phyloP scores from a whole-genome alignment of 1,140 invertebrate species.

The Conus betulinus region DNA sequence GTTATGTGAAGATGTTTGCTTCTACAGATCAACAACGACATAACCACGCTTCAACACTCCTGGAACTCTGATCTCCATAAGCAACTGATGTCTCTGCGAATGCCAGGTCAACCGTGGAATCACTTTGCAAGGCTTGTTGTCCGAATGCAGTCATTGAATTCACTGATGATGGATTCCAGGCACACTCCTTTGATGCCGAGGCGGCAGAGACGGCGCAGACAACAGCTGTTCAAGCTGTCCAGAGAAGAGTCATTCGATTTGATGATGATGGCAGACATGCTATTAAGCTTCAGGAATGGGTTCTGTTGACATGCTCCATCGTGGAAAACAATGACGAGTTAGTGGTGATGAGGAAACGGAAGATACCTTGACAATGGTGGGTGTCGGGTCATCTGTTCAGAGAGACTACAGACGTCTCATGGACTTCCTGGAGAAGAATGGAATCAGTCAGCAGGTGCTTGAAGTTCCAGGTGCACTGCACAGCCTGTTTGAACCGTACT shows the following conservation, averaged over 20 bases:
- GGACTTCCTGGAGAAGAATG: slow-evolving; percentile 22
- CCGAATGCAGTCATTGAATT: neutral
- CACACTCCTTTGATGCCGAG: neutral
- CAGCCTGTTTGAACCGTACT: neutral
- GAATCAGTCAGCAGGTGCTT: neutral
- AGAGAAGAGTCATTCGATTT: neutral
- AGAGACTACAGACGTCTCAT: neutral
- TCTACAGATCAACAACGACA: neutral
- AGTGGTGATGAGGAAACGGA: neutral
- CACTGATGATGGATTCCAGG: neutral
- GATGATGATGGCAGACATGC: neutral
- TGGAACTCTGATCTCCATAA: neutral
- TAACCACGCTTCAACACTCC: neutral
- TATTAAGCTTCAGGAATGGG: neutral
- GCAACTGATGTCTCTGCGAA: neutral
- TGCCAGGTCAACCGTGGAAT: neutral
- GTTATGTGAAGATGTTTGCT: neutral
- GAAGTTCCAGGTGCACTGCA: neutral
- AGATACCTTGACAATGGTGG: neutral
- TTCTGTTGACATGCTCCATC: neutral
- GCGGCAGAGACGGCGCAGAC: neutral
- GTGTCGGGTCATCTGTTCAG: neutral
- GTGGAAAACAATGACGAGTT: neutral
- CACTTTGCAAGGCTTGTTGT: neutral
- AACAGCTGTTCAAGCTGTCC: neutral